phyloP scores from a whole-genome alignment of 2,888 invertebrate genomes.

The Xiphydria camelus region DNA sequence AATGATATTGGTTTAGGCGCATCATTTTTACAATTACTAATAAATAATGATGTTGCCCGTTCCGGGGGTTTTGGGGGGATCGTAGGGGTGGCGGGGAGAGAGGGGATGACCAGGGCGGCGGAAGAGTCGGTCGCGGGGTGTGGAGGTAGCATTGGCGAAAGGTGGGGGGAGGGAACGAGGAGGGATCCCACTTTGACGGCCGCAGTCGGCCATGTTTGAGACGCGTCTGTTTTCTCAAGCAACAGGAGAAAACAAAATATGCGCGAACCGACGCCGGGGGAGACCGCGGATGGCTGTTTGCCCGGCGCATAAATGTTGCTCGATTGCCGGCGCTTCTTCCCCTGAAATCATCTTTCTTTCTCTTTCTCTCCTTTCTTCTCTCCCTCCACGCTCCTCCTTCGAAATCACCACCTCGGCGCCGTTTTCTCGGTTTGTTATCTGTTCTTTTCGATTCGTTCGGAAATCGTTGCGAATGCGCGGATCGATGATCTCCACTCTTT shows the following conservation, averaged over 20 bases:
- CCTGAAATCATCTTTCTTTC: neutral
- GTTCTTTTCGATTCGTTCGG: too few species aligned
- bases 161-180: slow-evolving; percentile 17
- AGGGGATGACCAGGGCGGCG: slow-evolving; percentile 12
- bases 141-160: too few species aligned
- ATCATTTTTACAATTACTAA: slow-evolving; percentile 44
- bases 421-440: too few species aligned
- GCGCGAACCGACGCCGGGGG: slow-evolving; percentile 5
- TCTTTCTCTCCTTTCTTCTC: neutral
- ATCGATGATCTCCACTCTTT: too few species aligned
- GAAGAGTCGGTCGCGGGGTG: slow-evolving; percentile 16
- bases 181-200: slow-evolving; percentile 10
- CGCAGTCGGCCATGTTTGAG: slow-evolving; percentile 4
- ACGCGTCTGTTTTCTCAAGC: slow-evolving; percentile 22
- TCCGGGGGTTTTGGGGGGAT: slow-evolving; percentile 10
- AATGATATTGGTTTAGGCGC: slow-evolving; percentile 47
- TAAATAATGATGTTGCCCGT: slow-evolving; percentile 40
- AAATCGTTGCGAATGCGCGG: too few species aligned
- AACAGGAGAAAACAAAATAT: slow-evolving; percentile 23
- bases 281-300: slow-evolving; percentile 2
- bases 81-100: slow-evolving; percentile 4
- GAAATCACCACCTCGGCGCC: too few species aligned
- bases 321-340: slow-evolving; percentile 1
- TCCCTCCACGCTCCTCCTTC: neutral
- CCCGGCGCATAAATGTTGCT: slow-evolving; percentile 4